phyloP scores from a whole-genome alignment of 2,113 vertebrate species.

The Agelaius phoeniceus region DNA sequence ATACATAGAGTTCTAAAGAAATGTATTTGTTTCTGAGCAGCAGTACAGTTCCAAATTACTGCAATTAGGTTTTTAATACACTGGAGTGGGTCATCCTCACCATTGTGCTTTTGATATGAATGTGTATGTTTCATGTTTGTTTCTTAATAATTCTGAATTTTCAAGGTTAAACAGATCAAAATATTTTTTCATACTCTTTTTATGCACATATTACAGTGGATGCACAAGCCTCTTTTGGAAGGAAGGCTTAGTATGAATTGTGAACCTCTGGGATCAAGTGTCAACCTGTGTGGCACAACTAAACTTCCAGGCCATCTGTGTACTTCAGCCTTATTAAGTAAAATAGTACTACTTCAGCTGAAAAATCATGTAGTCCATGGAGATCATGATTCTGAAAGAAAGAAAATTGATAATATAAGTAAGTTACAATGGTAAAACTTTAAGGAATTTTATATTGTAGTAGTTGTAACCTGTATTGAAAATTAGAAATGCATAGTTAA shows the following conservation, averaged over 20 bases:
- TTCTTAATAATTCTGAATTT: background rate
- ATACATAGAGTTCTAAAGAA: background rate
- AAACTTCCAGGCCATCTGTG: conserved; percentile 87
- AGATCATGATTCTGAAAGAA: conserved; percentile 52
- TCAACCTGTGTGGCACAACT: conserved; percentile 64
- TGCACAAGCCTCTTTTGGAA: conserved; percentile 84
- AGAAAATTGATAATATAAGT: conserved; percentile 73
- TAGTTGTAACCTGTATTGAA: background rate
- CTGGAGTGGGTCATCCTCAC: background rate
- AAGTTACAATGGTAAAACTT: conserved; percentile 48
- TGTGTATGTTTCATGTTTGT: background rate
- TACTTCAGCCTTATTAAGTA: conserved; percentile 83
- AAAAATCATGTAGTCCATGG: conserved; percentile 40
- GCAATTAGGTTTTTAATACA: background rate
- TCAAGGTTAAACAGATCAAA: background rate
- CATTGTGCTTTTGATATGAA: background rate
- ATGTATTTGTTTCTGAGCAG: background rate
- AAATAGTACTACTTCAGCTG: conserved; percentile 72
- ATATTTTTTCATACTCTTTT: background rate
- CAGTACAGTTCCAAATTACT: background rate
- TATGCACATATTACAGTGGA: conserved; percentile 79
- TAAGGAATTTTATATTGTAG: background rate
- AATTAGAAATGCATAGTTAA: background rate
- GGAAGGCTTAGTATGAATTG: conserved; percentile 81
- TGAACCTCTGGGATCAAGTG: conserved; percentile 73